phyloP scores from a whole-genome alignment of 2,888 invertebrate genomes.

The Arrhopalites spinosus region DNA sequence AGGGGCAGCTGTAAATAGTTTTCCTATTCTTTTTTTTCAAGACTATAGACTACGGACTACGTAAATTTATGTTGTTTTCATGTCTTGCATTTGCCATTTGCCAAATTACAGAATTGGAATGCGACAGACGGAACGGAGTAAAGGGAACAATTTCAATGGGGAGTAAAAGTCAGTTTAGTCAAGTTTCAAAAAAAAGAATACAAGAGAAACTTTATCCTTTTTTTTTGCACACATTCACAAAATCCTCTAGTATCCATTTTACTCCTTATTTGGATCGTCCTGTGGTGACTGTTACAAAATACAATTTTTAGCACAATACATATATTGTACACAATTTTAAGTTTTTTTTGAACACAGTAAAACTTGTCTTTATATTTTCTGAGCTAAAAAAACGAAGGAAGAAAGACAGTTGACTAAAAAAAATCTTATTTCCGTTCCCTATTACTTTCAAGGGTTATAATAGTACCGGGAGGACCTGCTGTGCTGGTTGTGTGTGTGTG shows the following conservation, averaged over 20 bases:
- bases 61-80: too few relatives aligned
- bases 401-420: neutral
- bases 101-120: constrained; percentile 6
- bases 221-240: neutral
- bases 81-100: neutral
- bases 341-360: too few relatives aligned
- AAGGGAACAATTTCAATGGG: neutral
- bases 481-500: too few relatives aligned
- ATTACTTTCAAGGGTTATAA: neutral
- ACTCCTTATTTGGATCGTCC: too few relatives aligned
- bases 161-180: too few relatives aligned
- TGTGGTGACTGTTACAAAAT: too few relatives aligned
- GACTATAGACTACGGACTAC: too few relatives aligned
- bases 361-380: too few relatives aligned
- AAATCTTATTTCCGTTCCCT: neutral
- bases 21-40: neutral
- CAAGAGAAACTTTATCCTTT: neutral
- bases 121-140: neutral
- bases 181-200: too few relatives aligned
- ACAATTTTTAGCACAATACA: too few relatives aligned
- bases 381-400: neutral
- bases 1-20: neutral
- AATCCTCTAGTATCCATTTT: neutral
- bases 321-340: too few relatives aligned
- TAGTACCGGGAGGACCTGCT: neutral